Evolutionary conservation across 2,888 invertebrate genomes (phyloP).

Genomic region (Eudemis profundana): DNA sequence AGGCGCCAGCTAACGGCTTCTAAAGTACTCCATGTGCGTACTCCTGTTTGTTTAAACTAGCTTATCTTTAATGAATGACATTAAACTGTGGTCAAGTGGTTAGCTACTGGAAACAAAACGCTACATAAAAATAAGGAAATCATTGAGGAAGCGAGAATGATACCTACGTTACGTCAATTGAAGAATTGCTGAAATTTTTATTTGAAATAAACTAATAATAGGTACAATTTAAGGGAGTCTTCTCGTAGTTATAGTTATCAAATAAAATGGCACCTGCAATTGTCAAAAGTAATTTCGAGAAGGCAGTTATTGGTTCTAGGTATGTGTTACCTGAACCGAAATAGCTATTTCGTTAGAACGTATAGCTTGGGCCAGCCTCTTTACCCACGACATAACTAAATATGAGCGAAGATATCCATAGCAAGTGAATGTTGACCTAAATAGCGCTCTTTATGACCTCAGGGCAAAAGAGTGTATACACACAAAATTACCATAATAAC

Average conservation of each 20-base stretch:
- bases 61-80: slow-evolving; percentile 26
- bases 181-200: too few relatives aligned
- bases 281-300: too few relatives aligned
- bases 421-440: slow-evolving; percentile 51
- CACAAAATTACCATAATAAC: slow-evolving; percentile 27
- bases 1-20: slow-evolving; percentile 31
- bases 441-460: slow-evolving; percentile 24
- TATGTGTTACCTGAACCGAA: too few relatives aligned
- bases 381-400: slow-evolving; percentile 10
- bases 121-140: neutral
- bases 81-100: slow-evolving; percentile 15
- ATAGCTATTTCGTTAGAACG: neutral
- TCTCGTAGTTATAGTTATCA: too few relatives aligned
- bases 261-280: too few relatives aligned
- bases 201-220: too few relatives aligned
- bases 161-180: too few relatives aligned
- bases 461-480: neutral
- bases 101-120: neutral
- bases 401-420: slow-evolving; percentile 61
- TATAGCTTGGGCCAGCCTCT: slow-evolving; percentile 2
- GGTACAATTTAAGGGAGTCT: too few relatives aligned
- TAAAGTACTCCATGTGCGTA: slow-evolving; percentile 32
- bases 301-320: too few relatives aligned
- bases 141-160: neutral
- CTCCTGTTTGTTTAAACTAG: slow-evolving; percentile 21